These are phyloP conservation scores for Sarcophilus harrisii DNA, from an alignment of 2,797 vertebrate species.

Conservation along the genomic window DNA sequence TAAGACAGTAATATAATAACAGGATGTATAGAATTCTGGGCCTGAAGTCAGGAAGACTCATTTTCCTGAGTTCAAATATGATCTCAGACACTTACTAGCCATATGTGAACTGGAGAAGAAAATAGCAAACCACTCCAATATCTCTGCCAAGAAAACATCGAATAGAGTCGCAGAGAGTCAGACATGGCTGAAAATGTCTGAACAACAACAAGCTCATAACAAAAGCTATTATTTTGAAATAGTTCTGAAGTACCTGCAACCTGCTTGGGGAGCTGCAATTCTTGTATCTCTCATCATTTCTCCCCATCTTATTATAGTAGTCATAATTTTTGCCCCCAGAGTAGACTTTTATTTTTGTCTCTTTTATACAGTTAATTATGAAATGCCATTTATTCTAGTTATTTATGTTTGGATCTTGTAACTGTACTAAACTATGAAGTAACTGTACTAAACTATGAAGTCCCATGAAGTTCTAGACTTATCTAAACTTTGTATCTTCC, in stretches of 20 bases:
- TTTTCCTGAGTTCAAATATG: neutral
- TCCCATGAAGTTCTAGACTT: neutral
- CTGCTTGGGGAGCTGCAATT: neutral
- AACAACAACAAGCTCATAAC: neutral
- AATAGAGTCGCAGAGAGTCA: neutral
- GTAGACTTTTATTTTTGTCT: neutral
- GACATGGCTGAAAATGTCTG: neutral
- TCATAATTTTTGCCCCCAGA: neutral
- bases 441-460: neutral
- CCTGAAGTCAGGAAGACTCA: neutral
- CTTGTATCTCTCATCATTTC: neutral
- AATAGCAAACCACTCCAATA: neutral
- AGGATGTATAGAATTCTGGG: neutral
- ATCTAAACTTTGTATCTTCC: neutral
- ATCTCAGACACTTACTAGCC: neutral
- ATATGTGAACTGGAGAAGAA: neutral
- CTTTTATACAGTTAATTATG: neutral
- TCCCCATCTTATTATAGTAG: neutral
- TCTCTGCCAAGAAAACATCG: neutral
- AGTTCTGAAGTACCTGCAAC: neutral
- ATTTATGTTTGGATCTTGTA: neutral
- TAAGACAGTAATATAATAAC: neutral
- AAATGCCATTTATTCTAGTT: neutral
- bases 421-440: neutral
- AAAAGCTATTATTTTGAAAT: neutral